A percentile compares a stretch with the other conserved stretches of the same genome.
These are phyloP conservation scores for Distichodus sexfasciatus DNA, from an alignment of 2,797 vertebrate species.

Conservation along the genomic window DNA sequence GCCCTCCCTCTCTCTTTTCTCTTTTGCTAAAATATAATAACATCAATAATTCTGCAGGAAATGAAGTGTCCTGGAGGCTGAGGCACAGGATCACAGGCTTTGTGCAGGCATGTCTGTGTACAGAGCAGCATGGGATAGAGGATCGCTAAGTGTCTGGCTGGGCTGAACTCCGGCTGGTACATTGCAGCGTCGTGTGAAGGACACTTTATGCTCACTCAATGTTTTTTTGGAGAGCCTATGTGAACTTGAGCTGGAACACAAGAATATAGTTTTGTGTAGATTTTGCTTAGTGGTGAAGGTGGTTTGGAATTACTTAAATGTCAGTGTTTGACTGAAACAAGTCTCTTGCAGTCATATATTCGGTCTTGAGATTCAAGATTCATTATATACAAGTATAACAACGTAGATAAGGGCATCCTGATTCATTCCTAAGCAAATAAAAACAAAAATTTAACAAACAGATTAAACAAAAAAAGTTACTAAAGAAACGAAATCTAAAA, in stretches of 20 bases:
- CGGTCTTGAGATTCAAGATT: no score
- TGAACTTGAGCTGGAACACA: neutral
- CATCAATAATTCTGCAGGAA: conserved; percentile 75
- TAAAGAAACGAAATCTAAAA: no score
- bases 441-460: no score
- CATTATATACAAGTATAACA: no score
- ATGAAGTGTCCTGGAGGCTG: conserved; percentile 67
- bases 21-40: conserved; percentile 71
- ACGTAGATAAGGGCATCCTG: no score
- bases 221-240: conserved; percentile 25
- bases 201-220: conserved; percentile 13
- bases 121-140: conserved; percentile 23
- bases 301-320: no score
- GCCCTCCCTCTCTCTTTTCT: conserved; percentile 60
- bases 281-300: no score
- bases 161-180: conserved; percentile 30
- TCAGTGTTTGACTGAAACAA: no score
- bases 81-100: conserved; percentile 52
- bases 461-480: no score
- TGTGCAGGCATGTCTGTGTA: conserved; percentile 23
- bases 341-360: no score
- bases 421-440: no score
- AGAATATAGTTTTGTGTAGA: no score
- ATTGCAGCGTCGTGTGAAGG: conserved; percentile 25
- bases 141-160: conserved; percentile 10